Evolutionary conservation across 2,888 invertebrate species (phyloP).

Genomic region (Leucania comma): DNA sequence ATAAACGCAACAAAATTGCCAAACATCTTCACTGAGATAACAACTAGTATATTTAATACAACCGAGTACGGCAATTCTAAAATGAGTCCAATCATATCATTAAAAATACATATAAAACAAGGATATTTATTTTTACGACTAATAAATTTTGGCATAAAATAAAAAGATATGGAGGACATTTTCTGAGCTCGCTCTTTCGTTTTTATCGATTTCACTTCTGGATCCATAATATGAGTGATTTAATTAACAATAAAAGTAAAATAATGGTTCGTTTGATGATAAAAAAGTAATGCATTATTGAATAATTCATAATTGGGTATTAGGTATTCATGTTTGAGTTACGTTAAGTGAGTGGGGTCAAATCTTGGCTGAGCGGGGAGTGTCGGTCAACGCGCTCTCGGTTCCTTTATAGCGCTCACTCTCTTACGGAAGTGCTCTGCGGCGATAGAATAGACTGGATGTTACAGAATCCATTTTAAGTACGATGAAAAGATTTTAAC

Average conservation of each 20-base stretch:
- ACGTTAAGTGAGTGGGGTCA: slow-evolving; percentile 72
- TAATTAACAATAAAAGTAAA: slow-evolving; percentile 80
- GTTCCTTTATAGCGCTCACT: slow-evolving; percentile 84
- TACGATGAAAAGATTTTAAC: neutral
- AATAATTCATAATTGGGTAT: slow-evolving; percentile 60
- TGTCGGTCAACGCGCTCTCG: slow-evolving; percentile 79
- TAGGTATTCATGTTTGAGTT: slow-evolving; percentile 52
- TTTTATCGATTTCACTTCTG: slow-evolving; percentile 80
- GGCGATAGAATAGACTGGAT: slow-evolving; percentile 70
- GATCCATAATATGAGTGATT: slow-evolving; percentile 76
- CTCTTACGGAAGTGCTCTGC: slow-evolving; percentile 84
- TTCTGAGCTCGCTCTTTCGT: slow-evolving; percentile 78
- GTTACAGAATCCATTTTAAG: slow-evolving; percentile 4
- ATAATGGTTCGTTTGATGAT: slow-evolving; percentile 69
- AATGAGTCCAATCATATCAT: slow-evolving; percentile 79
- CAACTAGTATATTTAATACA: slow-evolving; percentile 63
- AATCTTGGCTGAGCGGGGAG: slow-evolving; percentile 77
- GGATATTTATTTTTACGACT: slow-evolving; percentile 80
- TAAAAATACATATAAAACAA: slow-evolving; percentile 80
- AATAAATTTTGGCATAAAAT: slow-evolving; percentile 83
- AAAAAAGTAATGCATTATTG: slow-evolving; percentile 63
- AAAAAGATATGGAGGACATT: slow-evolving; percentile 82
- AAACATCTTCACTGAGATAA: slow-evolving; percentile 45
- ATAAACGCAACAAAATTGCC: slow-evolving; percentile 42
- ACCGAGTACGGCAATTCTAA: slow-evolving; percentile 69